Conservation (phyloP, 92 coral and sea anemone genomes). For the Scolanthus callimorphus region DNA sequence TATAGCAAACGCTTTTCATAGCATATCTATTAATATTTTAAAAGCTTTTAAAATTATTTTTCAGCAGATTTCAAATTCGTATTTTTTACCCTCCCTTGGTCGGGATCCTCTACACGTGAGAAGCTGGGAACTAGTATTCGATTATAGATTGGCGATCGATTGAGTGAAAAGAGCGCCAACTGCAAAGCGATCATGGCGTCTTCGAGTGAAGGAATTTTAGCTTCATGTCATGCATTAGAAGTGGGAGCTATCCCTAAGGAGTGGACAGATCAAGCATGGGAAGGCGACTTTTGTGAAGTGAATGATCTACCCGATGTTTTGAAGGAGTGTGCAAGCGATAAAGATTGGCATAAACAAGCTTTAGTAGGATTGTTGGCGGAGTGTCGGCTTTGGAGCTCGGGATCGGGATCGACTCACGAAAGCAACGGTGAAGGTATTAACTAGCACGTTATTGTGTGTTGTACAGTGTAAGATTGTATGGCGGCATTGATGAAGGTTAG, state of each 20-base stretch:
- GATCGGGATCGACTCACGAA: conserved; percentile 37
- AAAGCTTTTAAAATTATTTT: no score
- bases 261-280: conserved; percentile 89
- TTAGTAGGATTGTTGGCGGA: conserved; percentile 29
- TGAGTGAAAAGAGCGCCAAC: conserved; percentile 63
- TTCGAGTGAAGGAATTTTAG: conserved; percentile 42
- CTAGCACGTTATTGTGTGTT: no score
- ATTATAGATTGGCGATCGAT: conserved; percentile 9
- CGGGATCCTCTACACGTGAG: no score
- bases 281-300: conserved; percentile 81
- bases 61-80: no score
- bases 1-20: no score
- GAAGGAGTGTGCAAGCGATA: conserved; percentile 32
- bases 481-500: no score
- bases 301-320: conserved; percentile 78
- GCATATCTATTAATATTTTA: no score
- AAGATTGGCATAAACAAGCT: conserved; percentile 34
- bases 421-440: conserved; percentile 31
- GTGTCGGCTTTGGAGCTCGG: conserved; percentile 43
- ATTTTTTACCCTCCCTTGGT: no score
- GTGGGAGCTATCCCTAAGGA: conserved; percentile 57
- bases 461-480: no score
- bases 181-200: conserved; percentile 39
- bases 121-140: conserved; percentile 1
- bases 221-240: conserved; percentile 52